phyloP scores from a whole-genome alignment of 2,888 invertebrate species.

The Zygogramma bicolorata region DNA sequence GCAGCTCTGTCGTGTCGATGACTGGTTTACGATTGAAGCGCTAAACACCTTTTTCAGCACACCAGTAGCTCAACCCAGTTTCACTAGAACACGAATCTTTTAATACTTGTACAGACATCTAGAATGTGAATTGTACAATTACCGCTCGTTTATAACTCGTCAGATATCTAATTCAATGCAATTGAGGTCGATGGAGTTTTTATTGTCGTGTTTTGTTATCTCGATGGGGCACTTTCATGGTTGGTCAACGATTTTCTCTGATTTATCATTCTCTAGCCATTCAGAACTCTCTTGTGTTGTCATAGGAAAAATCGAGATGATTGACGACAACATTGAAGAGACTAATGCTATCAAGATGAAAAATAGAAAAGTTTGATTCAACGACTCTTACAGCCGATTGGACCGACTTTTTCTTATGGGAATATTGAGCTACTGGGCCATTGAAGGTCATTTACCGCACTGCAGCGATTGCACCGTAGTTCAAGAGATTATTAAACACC shows the following conservation, averaged over 20 bases:
- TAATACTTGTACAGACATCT: background rate
- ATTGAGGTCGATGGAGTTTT: constrained; percentile 32
- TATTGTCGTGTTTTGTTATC: background rate
- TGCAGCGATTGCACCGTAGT: no score
- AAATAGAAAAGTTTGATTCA: no score
- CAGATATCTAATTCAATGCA: constrained; percentile 32
- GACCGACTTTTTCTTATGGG: no score
- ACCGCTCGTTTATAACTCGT: constrained; percentile 4
- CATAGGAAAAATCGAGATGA: background rate
- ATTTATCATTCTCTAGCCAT: background rate
- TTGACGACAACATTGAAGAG: background rate
- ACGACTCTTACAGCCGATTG: no score
- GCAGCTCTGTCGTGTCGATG: background rate
- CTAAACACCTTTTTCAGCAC: background rate
- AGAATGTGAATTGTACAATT: constrained; percentile 21
- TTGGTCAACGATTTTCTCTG: background rate
- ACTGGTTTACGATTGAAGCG: background rate
- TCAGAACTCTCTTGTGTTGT: background rate
- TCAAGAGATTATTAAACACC: no score
- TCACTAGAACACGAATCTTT: background rate
- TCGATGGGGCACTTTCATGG: background rate
- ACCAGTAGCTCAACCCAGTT: background rate
- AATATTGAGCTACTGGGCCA: no score
- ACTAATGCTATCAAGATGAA: background rate
- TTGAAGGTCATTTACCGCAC: no score